A percentile compares a stretch with the other conserved stretches of the same genome.
phyloP scores from a whole-genome alignment of 2,797 vertebrate genomes.

The Argentina silus region DNA sequence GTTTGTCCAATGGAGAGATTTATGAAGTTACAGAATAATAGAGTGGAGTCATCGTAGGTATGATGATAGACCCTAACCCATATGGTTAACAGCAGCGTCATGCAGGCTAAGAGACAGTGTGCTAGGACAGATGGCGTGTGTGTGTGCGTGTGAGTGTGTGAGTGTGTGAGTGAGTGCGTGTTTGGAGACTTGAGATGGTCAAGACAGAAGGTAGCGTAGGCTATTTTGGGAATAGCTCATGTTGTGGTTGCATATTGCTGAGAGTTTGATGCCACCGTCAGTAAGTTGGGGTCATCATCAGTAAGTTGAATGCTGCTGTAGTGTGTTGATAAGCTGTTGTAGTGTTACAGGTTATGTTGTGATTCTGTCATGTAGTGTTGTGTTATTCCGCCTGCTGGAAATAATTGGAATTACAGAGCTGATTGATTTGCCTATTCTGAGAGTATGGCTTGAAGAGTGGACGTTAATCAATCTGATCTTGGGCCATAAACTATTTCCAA shows the following conservation, averaged over 20 bases:
- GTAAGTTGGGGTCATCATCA: slow-evolving; percentile 21
- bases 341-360: not conserved
- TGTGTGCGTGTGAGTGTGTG: not conserved
- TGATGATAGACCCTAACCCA: slow-evolving; percentile 23
- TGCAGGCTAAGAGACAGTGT: slow-evolving; percentile 1
- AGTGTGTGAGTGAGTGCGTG: not conserved
- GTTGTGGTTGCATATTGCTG: slow-evolving; percentile 31
- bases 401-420: not conserved
- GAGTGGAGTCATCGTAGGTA: too few relatives aligned
- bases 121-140: slow-evolving; percentile 37
- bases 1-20: too few relatives aligned
- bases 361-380: not conserved
- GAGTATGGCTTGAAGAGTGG: too few relatives aligned
- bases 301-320: slow-evolving; percentile 1
- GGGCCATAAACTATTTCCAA: too few relatives aligned
- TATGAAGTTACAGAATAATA: too few relatives aligned
- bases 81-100: slow-evolving; percentile 32
- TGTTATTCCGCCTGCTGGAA: slow-evolving; percentile 32
- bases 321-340: slow-evolving; percentile 23
- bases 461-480: too few relatives aligned
- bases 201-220: slow-evolving; percentile 33
- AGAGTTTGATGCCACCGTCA: too few relatives aligned
- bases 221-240: slow-evolving; percentile 34
- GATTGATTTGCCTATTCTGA: too few relatives aligned
- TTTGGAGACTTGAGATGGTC: too few relatives aligned